Base-by-base conservation (phyloP, 2,797 vertebrate species). In the Characodon lateralis region DNA sequence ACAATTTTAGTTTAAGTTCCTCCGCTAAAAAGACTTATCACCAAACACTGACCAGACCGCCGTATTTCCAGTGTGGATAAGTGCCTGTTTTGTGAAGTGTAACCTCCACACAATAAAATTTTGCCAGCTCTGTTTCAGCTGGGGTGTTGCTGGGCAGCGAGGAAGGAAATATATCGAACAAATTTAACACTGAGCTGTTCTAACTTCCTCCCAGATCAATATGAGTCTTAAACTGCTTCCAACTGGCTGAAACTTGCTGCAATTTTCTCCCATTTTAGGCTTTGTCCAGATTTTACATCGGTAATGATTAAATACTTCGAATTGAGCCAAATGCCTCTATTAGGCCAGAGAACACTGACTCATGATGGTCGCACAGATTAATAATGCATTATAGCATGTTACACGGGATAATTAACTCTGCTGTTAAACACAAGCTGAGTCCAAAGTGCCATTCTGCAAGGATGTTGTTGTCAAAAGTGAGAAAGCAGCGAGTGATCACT, bases 151-250 rank as follows among this genome's bases (percentile, higher is more conserved):
- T 2, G 73, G 82, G 79, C 78, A 70, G 80, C 35, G 1, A 79
- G 73, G 73, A 69, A 82, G 87, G 80, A 87, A 80, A 61, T 73
- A 79, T 80, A 91, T 93, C 74, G 63, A 89, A 90, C 76, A 78
- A 83, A 81, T 90, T 88, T 90, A 87, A 91, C 89, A 79, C 85
- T 3, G 72, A 89, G 89, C 85, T 88, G 89, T 89, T 81, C 87
- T 87, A 82, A 91, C 89, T 90, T 91, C 80, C 79, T 83, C 79
- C n/a, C 79, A 84, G 91, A 95, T 95, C 93, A 88, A 95, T 95
- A 90, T 9, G 14, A 55, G 85, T 77, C 83, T 90, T 82, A 92
- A 89, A 91, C 91, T 84, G 89, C 87, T 84, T 83, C 89, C 93
- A 87, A 81, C 88, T 82, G 82, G 83, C 88, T 89, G 87, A 80